Conservation (phyloP, 2,888 invertebrate species). For the Oligia latruncula region DNA sequence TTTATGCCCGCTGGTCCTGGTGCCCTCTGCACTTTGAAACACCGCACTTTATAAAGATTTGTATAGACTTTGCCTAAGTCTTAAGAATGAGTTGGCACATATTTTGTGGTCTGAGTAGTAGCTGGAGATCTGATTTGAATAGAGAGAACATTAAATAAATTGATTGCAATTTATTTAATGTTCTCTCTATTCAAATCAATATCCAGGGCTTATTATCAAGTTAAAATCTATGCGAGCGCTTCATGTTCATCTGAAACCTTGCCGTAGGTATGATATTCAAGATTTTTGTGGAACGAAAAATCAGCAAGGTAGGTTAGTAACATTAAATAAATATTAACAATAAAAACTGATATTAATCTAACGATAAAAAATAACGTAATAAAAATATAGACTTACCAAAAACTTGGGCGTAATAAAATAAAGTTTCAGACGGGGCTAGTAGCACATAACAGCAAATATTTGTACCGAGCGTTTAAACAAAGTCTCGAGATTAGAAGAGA, state of each 20-base stretch:
- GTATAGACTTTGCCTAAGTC: slow-evolving; percentile 41
- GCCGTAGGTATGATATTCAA: neutral
- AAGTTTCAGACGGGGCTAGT: slow-evolving; percentile 40
- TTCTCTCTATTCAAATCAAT: neutral
- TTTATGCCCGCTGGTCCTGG: slow-evolving; percentile 64
- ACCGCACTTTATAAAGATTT: slow-evolving; percentile 63
- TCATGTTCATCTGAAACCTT: neutral
- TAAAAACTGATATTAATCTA: slow-evolving; percentile 11
- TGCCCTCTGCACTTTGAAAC: slow-evolving; percentile 63
- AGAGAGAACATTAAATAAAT: neutral
- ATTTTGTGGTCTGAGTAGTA: slow-evolving; percentile 1
- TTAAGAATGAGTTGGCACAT: slow-evolving; percentile 34
- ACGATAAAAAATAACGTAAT: slow-evolving; percentile 13
- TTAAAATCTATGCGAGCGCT: neutral
- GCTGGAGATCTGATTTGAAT: neutral
- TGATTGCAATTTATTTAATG: neutral
- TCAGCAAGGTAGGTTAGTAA: neutral
- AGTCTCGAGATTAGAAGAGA: slow-evolving; percentile 55
- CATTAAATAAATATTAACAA: neutral
- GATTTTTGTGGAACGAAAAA: neutral
- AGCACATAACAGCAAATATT: slow-evolving; percentile 68
- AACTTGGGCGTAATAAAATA: slow-evolving; percentile 45
- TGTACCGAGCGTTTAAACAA: slow-evolving; percentile 64
- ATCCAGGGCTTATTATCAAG: neutral
- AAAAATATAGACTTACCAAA: slow-evolving; percentile 35